phyloP scores from a whole-genome alignment of 2,113 vertebrate species.

The Syngnathus floridae region DNA sequence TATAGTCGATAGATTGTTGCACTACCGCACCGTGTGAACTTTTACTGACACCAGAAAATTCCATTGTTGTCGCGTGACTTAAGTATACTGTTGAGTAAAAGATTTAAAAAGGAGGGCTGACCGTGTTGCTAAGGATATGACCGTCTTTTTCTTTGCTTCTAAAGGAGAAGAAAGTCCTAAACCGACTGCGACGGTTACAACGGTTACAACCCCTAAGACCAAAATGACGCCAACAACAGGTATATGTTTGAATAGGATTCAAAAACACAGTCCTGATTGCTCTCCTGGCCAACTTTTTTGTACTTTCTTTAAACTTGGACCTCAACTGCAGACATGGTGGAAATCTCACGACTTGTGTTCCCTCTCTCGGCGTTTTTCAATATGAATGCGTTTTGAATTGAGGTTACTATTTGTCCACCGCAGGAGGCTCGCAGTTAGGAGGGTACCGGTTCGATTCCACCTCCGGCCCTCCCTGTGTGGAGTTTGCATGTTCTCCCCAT shows the following conservation, averaged over 20 bases:
- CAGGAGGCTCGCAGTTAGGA: no score
- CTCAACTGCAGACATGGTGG: no score
- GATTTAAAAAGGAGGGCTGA: neutral
- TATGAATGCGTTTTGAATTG: no score
- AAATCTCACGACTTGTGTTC: no score
- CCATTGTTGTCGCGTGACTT: no score
- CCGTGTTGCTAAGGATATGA: neutral
- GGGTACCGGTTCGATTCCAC: no score
- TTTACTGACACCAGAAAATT: neutral
- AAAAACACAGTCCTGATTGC: neutral
- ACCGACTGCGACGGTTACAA: neutral
- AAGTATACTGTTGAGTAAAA: neutral
- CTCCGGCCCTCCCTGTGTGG: no score
- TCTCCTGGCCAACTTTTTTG: neutral
- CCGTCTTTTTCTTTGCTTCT: neutral
- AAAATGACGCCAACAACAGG: conserved; percentile 3
- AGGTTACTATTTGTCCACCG: no score
- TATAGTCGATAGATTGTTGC: neutral
- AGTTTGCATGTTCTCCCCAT: no score
- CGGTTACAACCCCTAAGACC: neutral
- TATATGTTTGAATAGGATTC: neutral
- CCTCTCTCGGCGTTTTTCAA: no score
- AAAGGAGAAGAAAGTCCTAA: neutral
- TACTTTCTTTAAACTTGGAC: neutral
- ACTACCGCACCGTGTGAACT: neutral